These are phyloP conservation scores for Gortyna flavago DNA, from an alignment of 2,888 invertebrate genomes.

Conservation along the genomic window DNA sequence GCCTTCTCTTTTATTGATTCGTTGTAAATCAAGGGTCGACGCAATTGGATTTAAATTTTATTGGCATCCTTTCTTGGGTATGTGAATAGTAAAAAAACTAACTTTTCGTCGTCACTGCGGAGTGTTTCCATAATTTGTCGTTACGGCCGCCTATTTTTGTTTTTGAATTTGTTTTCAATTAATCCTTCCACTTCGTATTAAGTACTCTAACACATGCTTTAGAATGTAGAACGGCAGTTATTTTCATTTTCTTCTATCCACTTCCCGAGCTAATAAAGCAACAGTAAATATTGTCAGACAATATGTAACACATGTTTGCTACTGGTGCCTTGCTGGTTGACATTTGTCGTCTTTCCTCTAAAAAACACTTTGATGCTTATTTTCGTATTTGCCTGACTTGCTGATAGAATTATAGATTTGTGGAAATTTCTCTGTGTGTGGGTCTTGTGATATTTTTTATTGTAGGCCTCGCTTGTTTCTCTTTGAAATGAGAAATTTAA, in stretches of 20 bases:
- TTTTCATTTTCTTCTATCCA: constrained; percentile 82
- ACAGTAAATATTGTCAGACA: constrained; percentile 89
- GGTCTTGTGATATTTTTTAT: constrained; percentile 82
- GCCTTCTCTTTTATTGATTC: constrained; percentile 89
- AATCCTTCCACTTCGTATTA: constrained; percentile 73
- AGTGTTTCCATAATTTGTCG: constrained; percentile 43
- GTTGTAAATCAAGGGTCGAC: constrained; percentile 88
- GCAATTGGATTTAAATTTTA: constrained; percentile 89
- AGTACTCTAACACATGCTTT: constrained; percentile 79
- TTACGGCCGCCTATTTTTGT: constrained; percentile 41
- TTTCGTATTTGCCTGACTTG: constrained; percentile 87
- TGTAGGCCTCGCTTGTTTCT: constrained; percentile 79
- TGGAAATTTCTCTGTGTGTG: constrained; percentile 86
- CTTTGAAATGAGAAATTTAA: constrained; percentile 86
- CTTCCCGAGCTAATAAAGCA: constrained; percentile 85
- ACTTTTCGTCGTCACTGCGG: constrained; percentile 51
- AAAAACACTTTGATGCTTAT: constrained; percentile 90
- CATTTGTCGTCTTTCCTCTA: constrained; percentile 87
- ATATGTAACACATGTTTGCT: constrained; percentile 89
- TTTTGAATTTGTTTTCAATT: constrained; percentile 76
- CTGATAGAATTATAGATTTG: constrained; percentile 89
- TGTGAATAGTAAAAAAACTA: constrained; percentile 81
- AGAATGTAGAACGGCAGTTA: constrained; percentile 79
- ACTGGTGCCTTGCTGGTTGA: constrained; percentile 83
- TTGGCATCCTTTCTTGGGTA: constrained; percentile 82